Conservation (phyloP, 2,888 invertebrate species). For the Plebejus anna region DNA sequence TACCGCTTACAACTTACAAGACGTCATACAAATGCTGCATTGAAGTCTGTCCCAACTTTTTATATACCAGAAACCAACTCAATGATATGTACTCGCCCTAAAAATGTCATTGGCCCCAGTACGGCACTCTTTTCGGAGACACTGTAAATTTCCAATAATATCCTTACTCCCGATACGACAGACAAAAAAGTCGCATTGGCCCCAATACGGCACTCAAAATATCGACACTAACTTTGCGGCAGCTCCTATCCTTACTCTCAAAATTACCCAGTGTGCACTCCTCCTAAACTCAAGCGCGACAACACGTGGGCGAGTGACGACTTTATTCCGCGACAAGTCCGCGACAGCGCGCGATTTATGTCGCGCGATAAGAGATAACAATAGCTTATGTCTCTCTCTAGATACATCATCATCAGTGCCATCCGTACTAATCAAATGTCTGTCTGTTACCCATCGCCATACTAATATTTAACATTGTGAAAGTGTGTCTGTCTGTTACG, state of each 20-base stretch:
- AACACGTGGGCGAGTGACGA: conserved; percentile 61
- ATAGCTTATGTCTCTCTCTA: conserved; percentile 19
- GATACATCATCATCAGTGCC: not conserved
- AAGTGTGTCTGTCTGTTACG: too few relatives aligned
- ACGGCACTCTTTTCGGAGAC: not conserved
- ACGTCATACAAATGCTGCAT: too few relatives aligned
- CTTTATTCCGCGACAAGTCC: conserved; percentile 61
- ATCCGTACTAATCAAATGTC: too few relatives aligned
- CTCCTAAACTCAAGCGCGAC: conserved; percentile 39
- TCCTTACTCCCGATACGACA: too few relatives aligned
- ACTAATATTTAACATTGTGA: not conserved
- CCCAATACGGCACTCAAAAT: not conserved
- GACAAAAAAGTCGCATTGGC: too few relatives aligned
- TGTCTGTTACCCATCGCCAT: too few relatives aligned
- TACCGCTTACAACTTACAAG: not conserved
- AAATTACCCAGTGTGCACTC: not conserved
- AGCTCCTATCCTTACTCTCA: not conserved
- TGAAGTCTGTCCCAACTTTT: too few relatives aligned
- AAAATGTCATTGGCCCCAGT: not conserved
- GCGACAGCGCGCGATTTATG: conserved; percentile 40
- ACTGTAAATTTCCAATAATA: not conserved
- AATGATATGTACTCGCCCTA: too few relatives aligned
- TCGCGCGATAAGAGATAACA: conserved; percentile 20
- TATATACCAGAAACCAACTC: too few relatives aligned
- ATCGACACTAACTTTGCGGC: not conserved